These are phyloP conservation scores for Nemoura dubitans DNA, from an alignment of 2,888 invertebrate species.

Conservation along the genomic window DNA sequence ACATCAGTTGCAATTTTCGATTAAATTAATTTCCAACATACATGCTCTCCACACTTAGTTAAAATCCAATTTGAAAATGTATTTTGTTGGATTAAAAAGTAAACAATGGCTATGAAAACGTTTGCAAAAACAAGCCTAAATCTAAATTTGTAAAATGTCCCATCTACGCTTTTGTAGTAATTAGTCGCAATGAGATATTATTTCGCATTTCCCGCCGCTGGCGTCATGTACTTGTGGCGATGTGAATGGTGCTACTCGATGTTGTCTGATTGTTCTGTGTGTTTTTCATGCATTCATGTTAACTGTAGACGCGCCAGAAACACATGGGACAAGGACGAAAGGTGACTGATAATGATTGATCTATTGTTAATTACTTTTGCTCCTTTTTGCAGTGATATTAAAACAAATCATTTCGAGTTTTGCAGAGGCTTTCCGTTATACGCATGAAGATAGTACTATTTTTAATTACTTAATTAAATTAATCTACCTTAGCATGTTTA, in stretches of 20 bases:
- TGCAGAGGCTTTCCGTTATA: too few relatives aligned
- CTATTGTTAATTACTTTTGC: background rate
- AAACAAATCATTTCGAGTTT: too few relatives aligned
- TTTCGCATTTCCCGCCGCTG: background rate
- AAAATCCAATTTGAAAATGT: background rate
- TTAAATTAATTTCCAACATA: background rate
- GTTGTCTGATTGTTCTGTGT: constrained; percentile 44
- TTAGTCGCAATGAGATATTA: background rate
- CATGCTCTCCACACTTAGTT: background rate
- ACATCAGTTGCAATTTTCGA: background rate
- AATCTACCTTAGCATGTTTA: too few relatives aligned
- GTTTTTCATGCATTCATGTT: constrained; percentile 47
- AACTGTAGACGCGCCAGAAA: constrained; percentile 49
- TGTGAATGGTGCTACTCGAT: background rate
- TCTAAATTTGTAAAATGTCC: background rate
- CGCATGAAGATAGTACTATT: too few relatives aligned
- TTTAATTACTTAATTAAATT: too few relatives aligned
- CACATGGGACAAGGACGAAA: constrained; percentile 51
- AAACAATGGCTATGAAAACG: background rate
- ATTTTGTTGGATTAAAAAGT: background rate
- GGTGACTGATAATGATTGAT: constrained; percentile 47
- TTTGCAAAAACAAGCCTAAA: background rate
- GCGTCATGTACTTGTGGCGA: background rate
- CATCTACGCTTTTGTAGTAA: background rate
- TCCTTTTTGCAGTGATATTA: background rate